phyloP scores from a whole-genome alignment of 2,113 vertebrate species.

The Catharus minimus region DNA sequence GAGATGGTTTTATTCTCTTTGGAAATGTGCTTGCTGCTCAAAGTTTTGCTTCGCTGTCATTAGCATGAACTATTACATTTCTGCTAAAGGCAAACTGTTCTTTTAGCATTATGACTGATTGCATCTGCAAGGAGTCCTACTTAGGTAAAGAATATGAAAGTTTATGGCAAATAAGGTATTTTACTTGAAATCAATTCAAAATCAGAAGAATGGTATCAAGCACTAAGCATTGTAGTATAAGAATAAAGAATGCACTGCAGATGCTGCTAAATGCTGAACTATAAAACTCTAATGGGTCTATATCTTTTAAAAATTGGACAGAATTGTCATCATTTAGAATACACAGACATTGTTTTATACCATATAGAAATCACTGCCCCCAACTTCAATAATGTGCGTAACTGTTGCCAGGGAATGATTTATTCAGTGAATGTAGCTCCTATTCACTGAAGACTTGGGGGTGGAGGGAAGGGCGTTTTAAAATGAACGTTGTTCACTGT shows the following conservation, averaged over 20 bases:
- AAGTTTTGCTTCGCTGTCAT: conserved; percentile 19
- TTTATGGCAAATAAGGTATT: conserved; percentile 58
- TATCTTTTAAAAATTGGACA: conserved; percentile 54
- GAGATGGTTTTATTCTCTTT: conserved; percentile 56
- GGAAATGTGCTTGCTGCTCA: conserved; percentile 27
- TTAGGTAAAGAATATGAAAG: conserved; percentile 44
- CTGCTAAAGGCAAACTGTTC: conserved; percentile 29
- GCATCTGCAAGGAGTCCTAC: conserved; percentile 14
- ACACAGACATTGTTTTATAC: conserved; percentile 44
- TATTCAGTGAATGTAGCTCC: conserved; percentile 55
- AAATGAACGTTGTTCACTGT: conserved; percentile 41
- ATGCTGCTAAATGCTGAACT: conserved; percentile 48
- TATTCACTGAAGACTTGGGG: conserved; percentile 49
- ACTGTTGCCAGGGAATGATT: conserved; percentile 64
- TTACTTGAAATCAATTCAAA: conserved; percentile 56
- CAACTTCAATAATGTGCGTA: conserved; percentile 47
- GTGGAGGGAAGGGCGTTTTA: neutral
- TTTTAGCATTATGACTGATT: conserved; percentile 46
- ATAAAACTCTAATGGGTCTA: conserved; percentile 53
- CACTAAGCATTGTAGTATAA: neutral
- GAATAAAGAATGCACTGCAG: conserved; percentile 32
- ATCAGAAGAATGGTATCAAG: conserved; percentile 44
- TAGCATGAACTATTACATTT: conserved; percentile 8
- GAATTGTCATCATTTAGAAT: conserved; percentile 51
- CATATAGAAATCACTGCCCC: conserved; percentile 5